Conservation (phyloP, 2,113 vertebrate species). For the Manacus vitellinus region DNA sequence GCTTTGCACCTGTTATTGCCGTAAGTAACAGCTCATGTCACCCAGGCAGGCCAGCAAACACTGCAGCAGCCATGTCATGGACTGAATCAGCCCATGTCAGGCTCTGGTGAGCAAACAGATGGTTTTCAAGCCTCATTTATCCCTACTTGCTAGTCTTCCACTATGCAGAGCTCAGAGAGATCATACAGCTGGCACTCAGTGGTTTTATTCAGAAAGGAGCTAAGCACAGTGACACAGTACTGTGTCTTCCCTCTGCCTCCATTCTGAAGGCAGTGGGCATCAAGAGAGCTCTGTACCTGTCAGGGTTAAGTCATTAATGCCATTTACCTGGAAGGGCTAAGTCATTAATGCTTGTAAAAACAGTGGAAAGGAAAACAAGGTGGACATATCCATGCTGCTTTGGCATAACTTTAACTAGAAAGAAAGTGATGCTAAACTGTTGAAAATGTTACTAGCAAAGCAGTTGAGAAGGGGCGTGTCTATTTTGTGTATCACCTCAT, state of each 20-base stretch:
- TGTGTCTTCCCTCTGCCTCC: background rate
- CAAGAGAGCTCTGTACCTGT: background rate
- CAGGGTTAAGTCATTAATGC: background rate
- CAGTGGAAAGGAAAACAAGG: background rate
- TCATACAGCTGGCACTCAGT: fast-evolving
- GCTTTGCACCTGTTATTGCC: background rate
- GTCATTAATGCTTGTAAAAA: background rate
- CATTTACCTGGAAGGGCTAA: background rate
- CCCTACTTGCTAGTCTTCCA: background rate
- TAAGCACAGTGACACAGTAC: background rate
- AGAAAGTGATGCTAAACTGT: background rate
- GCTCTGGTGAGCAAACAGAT: constrained; percentile 2
- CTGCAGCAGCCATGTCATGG: background rate
- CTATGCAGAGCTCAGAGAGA: background rate
- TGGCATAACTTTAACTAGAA: background rate
- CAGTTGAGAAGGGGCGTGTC: background rate
- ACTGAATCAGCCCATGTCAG: background rate
- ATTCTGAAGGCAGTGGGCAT: background rate
- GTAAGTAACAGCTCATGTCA: background rate
- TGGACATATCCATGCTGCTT: background rate
- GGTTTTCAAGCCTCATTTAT: constrained; percentile 45
- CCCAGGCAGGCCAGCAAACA: background rate
- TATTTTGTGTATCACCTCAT: background rate
- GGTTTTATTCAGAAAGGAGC: background rate
- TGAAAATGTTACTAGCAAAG: background rate